phyloP scores from a whole-genome alignment of 2,888 invertebrate genomes.

The Mesopsocus fuscifrons region DNA sequence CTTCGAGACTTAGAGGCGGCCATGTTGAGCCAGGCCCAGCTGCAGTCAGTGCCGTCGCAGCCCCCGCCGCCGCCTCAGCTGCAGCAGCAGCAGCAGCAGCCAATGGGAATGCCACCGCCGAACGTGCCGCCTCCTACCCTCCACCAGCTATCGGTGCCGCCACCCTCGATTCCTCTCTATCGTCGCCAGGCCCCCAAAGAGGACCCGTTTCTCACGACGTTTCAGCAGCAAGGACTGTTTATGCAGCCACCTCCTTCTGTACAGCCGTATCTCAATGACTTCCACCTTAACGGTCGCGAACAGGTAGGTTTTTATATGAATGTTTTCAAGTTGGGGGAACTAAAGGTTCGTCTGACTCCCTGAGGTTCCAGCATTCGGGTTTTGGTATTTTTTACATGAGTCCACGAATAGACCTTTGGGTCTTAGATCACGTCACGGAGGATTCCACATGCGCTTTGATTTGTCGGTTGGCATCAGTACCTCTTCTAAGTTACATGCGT shows the following conservation, averaged over 20 bases:
- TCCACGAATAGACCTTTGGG: no score
- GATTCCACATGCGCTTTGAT: no score
- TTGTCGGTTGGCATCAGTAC: no score
- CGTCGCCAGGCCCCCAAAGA: background rate
- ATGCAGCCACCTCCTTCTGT: background rate
- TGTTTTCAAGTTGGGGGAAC: no score
- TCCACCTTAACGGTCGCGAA: conserved; percentile 3
- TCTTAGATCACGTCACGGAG: no score
- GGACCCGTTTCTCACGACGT: background rate
- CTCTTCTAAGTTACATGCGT: no score
- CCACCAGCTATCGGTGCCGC: background rate
- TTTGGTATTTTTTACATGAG: no score
- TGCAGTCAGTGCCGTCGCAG: background rate
- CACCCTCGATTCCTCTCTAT: background rate
- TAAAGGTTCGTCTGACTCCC: no score
- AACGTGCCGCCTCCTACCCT: background rate
- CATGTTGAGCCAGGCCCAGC: background rate
- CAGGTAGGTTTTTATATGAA: background rate
- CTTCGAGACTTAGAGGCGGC: conserved; percentile 4
- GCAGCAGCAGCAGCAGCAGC: background rate
- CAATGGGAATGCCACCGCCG: background rate
- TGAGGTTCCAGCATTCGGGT: no score
- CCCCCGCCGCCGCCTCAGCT: background rate
- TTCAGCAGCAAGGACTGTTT: background rate
- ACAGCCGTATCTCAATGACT: conserved; percentile 1